Base-by-base conservation (phyloP, 2,888 invertebrate genomes). In the Chrysotoxum bicinctum region DNA sequence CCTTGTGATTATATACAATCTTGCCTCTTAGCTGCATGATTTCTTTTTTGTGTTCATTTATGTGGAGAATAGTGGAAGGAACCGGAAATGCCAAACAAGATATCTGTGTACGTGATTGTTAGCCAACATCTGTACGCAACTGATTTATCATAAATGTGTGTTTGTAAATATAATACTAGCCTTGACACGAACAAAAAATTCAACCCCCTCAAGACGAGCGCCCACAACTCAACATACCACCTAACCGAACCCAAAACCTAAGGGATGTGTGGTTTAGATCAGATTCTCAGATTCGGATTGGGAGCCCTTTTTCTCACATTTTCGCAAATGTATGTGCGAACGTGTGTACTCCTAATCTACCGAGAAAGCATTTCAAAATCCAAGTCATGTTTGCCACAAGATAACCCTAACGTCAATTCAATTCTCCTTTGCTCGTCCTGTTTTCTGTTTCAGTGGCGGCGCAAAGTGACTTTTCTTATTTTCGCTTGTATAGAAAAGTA, bases 391-490 rank as follows among this genome's bases (percentile, higher is more conserved):
- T 81, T 81, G 72, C 85, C 76, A 62, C 85, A 85, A 85, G 85
- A 85, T 85, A 85, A 81, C 85, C 80, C 76, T 81, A 73, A 85
- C 81, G 85, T 76, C 85, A 76, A 85, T 85, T 85, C 85, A 77
- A 76, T 80, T 76, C 73, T 76, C 58, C 80, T 80, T 60, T 72
- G 66, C 52, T 69, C 45, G 60, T 60, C 60, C 35, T 66, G 26
- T 80, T 62, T 77, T 62, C 62, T 32, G 54, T 52, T 45, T 45
- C 35, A 66, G 6, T 66, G 21, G 64, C 19, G 54, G 48, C 56
- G 40, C 30, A 60, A 43, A 62, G 62, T 75, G 43, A 68, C 58
- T 21, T 48, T 40, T 8, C 50, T 50, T 23, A 14, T 37, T 43
- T 72, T 32, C 48, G 16, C 40, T 23, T 12, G 60, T 58, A 19